Base-by-base conservation (phyloP, 1,140 invertebrate species). In the Drosophila parvula region DNA sequence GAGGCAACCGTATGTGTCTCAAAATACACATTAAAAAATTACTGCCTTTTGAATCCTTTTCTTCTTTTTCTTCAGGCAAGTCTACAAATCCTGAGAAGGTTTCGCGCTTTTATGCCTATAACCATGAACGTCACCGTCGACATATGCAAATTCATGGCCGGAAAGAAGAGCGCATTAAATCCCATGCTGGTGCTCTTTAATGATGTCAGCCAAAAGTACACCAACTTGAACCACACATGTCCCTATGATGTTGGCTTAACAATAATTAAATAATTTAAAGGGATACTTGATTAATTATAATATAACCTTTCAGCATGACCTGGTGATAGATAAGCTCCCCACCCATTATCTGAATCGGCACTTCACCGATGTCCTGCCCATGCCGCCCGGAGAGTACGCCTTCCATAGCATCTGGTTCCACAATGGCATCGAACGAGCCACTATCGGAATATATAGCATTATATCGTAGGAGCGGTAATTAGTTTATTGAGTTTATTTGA, bases 141-240 rank as follows among this genome's bases (percentile, higher is more conserved):
- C 28, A 5, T 71, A 0, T 71, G 68, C 50, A 69, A 48, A 7
- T 71, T 18, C 3, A 28, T 57, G 43, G 4, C 18, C 5, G 16
- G 1, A 3, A 57, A 58, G 10, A 71, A 40, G 7, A 36, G 12
- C 14, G 5, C 12, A 18, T 11, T 14, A 0, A 69, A 70, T n/a
- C 63, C 67, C 0, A 70, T 70, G 67, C 11, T 71, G 3, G 6
- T 1, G 0, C 43, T 71, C 2, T 48, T 47, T 7, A 43, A 27
- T 5, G 16, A 40, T 1, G 12, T 34, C 0, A 18, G 11, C 9
- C 40, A 45, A 10, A 57, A 22, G 14, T 70, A 36, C 63, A 47
- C 48, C 12, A 70, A 70, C 14, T 8, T 28, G 27, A 45, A 70
- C 28, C 67, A 70, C 27, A 40, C 64, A 6, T 70, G 67, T 56